These are phyloP conservation scores for Serrognathus titanus DNA, from an alignment of 2,888 invertebrate genomes.

Conservation along the genomic window DNA sequence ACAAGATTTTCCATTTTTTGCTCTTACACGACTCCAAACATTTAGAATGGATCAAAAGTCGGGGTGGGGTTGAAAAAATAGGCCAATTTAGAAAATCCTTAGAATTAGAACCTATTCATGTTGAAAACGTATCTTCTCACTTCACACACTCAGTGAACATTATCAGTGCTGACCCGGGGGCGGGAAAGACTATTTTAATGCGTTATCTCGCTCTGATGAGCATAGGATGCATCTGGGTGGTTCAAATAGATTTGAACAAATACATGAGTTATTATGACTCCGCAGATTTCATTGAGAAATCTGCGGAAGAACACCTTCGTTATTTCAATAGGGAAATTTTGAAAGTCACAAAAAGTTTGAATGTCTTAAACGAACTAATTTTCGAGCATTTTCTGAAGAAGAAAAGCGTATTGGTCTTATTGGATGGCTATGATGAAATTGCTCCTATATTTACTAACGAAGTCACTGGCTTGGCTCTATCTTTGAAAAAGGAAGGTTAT, in stretches of 20 bases:
- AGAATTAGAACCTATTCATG: too few relatives aligned
- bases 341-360: too few relatives aligned
- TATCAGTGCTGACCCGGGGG: conserved; percentile 9
- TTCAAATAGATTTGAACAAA: neutral
- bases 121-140: neutral
- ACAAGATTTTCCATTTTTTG: neutral
- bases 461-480: neutral
- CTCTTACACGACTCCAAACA: neutral
- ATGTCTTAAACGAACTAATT: neutral
- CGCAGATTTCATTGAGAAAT: too few relatives aligned
- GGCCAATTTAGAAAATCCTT: too few relatives aligned
- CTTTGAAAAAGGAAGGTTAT: neutral
- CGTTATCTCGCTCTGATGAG: conserved; percentile 1
- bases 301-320: too few relatives aligned
- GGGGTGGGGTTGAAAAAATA: conserved; percentile 1
- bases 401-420: conserved; percentile 4
- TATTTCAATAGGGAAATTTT: too few relatives aligned
- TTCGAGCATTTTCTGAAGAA: conserved; percentile 1
- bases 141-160: neutral
- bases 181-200: conserved; percentile 9
- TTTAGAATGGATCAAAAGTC: conserved; percentile 1
- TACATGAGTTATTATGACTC: too few relatives aligned
- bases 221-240: conserved; percentile 2
- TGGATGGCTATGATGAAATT: conserved; percentile 16
- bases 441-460: conserved; percentile 3